Evolutionary conservation across 1,140 invertebrate species (phyloP), one percentile per base, ranked within the genome.

Genomic region (Drosophila paulistorum): DNA sequence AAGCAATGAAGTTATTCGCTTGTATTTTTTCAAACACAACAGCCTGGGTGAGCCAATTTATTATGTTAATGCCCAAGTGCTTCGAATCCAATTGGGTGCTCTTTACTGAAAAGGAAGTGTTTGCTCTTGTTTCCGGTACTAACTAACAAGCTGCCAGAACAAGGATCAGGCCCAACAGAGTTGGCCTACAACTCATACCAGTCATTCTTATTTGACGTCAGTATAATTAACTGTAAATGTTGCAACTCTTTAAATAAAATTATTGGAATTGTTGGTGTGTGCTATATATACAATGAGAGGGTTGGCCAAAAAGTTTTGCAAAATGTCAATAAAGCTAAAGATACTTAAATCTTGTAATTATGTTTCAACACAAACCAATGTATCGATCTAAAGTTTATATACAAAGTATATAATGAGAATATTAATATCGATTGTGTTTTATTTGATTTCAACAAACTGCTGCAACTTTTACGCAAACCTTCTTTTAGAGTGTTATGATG

Each of bases 211-310:
- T 51, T 68, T 86, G 79, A 82, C 83, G 84, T 87, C 83, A 74
- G 54, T 55, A 81, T 89, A 89, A 90, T 87, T 87, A 89, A 81
- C 77, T 78, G 73, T 65, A 48, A 84, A 89, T 68, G 72, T 41
- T 59, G 65, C 71, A 77, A 77, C 79, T 73, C 72, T 87, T 86
- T 74, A 30, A 65, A 55, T 60, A 63, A 42, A 62, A 70, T 68
- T 42, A 64, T 58, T 72, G 41, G 9, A 10, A 23, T 10, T 20
- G 17, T 23, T 10, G 9, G 9, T 35, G 30, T 30, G 30, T 30
- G 30, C 30, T 26, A 26, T 30, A 30, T 30, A 30, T 7, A 30
- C 0, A 30, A 6, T 30, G 10, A 26, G 10, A 30, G 63, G 67
- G 58, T 65, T 48, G 14, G 7, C 4, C n/a, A 9, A 45, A 20